These are phyloP conservation scores for Caiman crocodilus DNA, from an alignment of 2,797 vertebrate genomes.

Conservation along the genomic window DNA sequence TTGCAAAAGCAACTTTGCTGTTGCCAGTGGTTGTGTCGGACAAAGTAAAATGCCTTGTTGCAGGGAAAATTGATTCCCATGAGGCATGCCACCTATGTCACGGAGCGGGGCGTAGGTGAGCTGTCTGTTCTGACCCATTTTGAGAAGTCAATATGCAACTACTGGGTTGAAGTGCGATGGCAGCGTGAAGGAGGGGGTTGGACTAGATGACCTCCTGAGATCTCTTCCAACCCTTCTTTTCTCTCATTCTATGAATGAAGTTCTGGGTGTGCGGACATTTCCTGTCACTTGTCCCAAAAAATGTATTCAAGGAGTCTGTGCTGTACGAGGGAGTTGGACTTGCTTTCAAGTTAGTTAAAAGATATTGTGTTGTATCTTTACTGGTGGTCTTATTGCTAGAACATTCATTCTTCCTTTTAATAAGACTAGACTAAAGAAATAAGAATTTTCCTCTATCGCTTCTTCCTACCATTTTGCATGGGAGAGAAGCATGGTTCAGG, in stretches of 20 bases:
- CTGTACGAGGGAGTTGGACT: background rate
- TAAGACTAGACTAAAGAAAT: background rate
- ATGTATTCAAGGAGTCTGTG: background rate
- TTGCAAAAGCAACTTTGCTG: background rate
- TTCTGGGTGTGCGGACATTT: no score
- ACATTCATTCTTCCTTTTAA: background rate
- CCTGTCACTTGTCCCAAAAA: background rate
- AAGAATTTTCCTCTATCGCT: background rate
- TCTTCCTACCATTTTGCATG: background rate
- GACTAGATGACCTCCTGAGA: no score
- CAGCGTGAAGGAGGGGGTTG: background rate
- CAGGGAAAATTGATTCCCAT: background rate
- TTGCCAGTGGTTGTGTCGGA: background rate
- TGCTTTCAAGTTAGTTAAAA: background rate
- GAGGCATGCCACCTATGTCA: background rate
- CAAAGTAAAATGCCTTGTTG: background rate
- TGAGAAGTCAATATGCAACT: background rate
- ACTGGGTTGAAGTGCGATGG: background rate
- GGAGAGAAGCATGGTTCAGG: accelerated
- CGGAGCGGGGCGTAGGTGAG: background rate
- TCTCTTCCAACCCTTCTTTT: no score
- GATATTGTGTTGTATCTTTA: no score
- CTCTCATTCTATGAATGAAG: no score
- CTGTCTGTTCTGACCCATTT: background rate
- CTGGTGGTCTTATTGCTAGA: no score